Base-by-base conservation (phyloP, 2,888 invertebrate genomes). In the Cristatella mucedo region DNA sequence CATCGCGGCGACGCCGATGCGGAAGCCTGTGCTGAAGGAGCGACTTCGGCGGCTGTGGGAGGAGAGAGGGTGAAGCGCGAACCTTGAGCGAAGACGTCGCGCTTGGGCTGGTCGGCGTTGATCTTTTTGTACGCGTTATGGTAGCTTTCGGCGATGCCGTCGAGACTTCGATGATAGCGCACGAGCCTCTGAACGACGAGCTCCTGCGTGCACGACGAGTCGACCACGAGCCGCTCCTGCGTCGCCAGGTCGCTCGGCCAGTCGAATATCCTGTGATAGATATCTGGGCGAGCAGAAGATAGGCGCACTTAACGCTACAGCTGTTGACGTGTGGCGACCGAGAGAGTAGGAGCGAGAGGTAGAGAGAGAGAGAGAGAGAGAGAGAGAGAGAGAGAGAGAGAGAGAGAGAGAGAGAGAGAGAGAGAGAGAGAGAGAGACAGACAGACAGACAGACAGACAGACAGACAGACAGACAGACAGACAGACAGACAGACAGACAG, bases 31-130 rank as follows among this genome's bases (percentile, higher is more conserved):
- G n/a, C n/a, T n/a, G n/a, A n/a, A n/a, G n/a, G n/a, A n/a, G n/a
- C n/a, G n/a, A n/a, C n/a, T n/a, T n/a, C n/a, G n/a, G n/a, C n/a
- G n/a, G n/a, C n/a, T n/a, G n/a, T n/a, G n/a, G n/a, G n/a, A n/a
- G n/a, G n/a, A n/a, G n/a, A n/a, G n/a, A n/a, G n/a, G n/a, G n/a
- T n/a, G n/a, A n/a, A n/a, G n/a, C n/a, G 32, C 24, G 21, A 45
- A 64, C 63, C 59, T 53, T 63, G 61, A 40, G 59, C 50, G 41
- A 60, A 59, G 29, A 66, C 61, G 49, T 66, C 66, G 4, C 59
- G 57, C 47, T 66, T 61, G 2, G 66, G 66, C 43, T 66, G 66
- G 49, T 66, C 65, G 30, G 63, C 64, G 50, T 66, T 66, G 29
- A 66, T 51, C 11, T 43, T 48, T 41, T 60, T 59, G 21, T 50